Conservation (phyloP, 2,113 vertebrate species). For the Chitala chitala region DNA sequence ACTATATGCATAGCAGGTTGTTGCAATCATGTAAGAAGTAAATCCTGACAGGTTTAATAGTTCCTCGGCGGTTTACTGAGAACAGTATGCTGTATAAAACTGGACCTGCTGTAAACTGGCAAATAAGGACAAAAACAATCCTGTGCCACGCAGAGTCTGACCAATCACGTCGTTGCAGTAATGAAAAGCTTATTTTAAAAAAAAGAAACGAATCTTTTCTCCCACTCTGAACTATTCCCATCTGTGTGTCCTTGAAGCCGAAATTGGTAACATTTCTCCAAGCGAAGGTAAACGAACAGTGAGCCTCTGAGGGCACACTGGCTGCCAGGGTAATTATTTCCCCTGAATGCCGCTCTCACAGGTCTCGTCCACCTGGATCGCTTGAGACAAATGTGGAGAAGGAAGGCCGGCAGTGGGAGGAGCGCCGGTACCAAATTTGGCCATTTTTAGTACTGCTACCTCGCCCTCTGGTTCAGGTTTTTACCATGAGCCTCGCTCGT, state of each 20-base stretch:
- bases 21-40: no score
- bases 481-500: not conserved
- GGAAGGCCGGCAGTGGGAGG: not conserved
- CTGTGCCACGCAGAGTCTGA: not conserved
- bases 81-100: no score
- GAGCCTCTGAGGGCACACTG: constrained; percentile 5
- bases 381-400: constrained; percentile 5
- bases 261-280: constrained; percentile 3
- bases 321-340: constrained; percentile 20
- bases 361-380: constrained; percentile 12
- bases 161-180: not conserved
- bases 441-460: not conserved
- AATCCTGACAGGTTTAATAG: no score
- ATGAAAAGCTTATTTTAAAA: not conserved
- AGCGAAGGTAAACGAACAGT: constrained; percentile 11
- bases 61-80: no score
- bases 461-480: constrained; percentile 24
- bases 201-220: not conserved
- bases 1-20: no score
- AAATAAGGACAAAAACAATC: not conserved
- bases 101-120: not conserved
- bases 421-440: not conserved
- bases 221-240: not conserved
- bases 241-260: constrained; percentile 17
- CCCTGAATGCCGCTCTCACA: constrained; percentile 13